Conservation (phyloP, 2,797 vertebrate species). For the Crax fasciolata region DNA sequence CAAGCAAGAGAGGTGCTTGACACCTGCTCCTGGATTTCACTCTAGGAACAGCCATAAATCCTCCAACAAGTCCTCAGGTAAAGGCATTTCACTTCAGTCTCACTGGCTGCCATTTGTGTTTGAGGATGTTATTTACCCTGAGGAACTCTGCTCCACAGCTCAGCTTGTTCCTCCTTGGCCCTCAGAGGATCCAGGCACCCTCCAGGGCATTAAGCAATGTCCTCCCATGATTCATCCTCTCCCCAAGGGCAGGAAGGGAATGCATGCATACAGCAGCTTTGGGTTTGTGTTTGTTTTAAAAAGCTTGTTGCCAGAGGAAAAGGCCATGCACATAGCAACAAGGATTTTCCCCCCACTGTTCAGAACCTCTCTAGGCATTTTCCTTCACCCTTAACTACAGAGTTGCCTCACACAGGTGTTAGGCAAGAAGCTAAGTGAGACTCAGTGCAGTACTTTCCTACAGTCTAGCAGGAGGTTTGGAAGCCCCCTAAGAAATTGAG, state of each 20-base stretch:
- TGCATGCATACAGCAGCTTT: background rate
- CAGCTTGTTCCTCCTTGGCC: background rate
- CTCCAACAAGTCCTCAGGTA: background rate
- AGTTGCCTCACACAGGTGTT: background rate
- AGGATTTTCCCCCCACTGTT: accelerated
- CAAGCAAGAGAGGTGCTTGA: background rate
- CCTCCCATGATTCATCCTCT: constrained; percentile 1
- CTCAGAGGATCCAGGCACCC: background rate
- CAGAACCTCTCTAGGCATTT: background rate
- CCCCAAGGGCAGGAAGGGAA: background rate
- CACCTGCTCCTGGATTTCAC: no score
- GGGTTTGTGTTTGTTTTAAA: background rate
- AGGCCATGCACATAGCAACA: background rate
- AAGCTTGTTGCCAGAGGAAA: background rate
- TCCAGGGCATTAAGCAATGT: background rate
- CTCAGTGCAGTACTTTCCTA: background rate
- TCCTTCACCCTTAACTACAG: background rate
- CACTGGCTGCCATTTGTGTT: background rate
- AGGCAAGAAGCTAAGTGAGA: background rate
- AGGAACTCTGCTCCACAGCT: background rate
- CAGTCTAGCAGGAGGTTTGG: background rate
- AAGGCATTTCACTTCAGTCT: background rate
- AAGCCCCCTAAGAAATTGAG: background rate
- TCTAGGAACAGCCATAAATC: background rate
- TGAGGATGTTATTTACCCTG: background rate